Conservation (phyloP, 2,888 invertebrate species). For the Heliconius hortense region DNA sequence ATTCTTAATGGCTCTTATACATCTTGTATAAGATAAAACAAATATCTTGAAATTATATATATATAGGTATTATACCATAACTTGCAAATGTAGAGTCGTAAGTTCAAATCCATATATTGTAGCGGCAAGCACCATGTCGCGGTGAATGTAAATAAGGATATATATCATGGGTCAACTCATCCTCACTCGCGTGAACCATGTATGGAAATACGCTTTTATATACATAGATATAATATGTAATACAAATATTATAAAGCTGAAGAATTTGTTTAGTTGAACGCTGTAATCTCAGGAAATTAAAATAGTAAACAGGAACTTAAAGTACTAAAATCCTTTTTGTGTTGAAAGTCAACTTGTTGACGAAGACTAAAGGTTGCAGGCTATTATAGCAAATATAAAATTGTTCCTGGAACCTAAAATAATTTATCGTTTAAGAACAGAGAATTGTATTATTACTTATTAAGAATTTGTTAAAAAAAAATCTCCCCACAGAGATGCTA, state of each 20-base stretch:
- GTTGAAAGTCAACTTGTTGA: neutral
- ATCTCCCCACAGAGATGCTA: too few relatives aligned
- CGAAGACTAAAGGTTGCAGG: too few relatives aligned
- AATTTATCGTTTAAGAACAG: too few relatives aligned
- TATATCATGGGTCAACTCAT: conserved; percentile 57
- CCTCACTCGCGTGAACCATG: conserved; percentile 35
- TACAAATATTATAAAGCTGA: neutral
- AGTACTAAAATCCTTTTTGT: neutral
- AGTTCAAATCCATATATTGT: conserved; percentile 63
- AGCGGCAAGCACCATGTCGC: conserved; percentile 40
- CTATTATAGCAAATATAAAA: too few relatives aligned
- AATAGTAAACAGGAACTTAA: too few relatives aligned
- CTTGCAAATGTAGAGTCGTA: conserved; percentile 44
- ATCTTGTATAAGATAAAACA: too few relatives aligned
- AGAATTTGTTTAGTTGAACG: neutral
- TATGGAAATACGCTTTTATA: neutral
- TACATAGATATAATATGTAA: neutral
- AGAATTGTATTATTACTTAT: too few relatives aligned
- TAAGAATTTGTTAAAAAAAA: too few relatives aligned
- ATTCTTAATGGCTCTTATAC: too few relatives aligned
- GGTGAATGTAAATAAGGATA: conserved; percentile 68
- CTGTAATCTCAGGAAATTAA: neutral
- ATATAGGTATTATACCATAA: conserved; percentile 14
- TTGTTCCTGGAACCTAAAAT: too few relatives aligned
- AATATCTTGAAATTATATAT: too few relatives aligned